Evolutionary conservation across 2,888 invertebrate species (phyloP), one percentile per base, ranked within the genome.

Genomic region (Himalopsyche anomala): DNA sequence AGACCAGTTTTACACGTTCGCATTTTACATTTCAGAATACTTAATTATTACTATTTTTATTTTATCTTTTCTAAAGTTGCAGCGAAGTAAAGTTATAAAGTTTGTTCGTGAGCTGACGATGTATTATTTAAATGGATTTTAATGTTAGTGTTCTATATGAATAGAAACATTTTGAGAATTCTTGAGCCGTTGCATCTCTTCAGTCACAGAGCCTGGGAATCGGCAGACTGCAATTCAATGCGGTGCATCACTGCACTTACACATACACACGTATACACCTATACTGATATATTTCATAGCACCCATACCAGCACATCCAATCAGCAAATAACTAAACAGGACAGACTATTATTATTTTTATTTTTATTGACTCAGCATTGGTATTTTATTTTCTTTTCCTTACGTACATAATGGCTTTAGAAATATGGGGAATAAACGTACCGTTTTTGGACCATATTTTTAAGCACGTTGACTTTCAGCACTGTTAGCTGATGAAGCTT

Each of bases 191-290:
- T 74, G 36, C 74, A 74, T 74, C 9, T 74, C 74, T 74, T 69
- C 12, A 36, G 74, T 74, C 15, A 36, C 19, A 74, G 38, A 74
- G 36, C 74, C 74, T 74, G 74, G 74, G 74, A 74, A 74, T 74
- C 28, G 12, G 74, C 36, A 74, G 74, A 74, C 74, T 74, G 74
- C 74, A 19, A 62, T 62, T 62, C 62, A 62, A 62, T 62, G 62
- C 62, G 74, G 12, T 74, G 36, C 74, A 74, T 74, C 74, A 74
- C 36, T 74, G 74, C 36, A 62, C 62, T 74, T 36, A 74, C 74
- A 74, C 36, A 74, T 12, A 38, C 28, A 69, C 36, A 69, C 69
- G 12, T 36, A 69, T 28, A 4, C 74, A 74, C 74, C 28, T 12
- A 28, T 38, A 74, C 38, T 15, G 12, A 51, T 15, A 51, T 51